Evolutionary conservation across 2,888 invertebrate genomes (phyloP).

Genomic region (Argyresthia albistria): DNA sequence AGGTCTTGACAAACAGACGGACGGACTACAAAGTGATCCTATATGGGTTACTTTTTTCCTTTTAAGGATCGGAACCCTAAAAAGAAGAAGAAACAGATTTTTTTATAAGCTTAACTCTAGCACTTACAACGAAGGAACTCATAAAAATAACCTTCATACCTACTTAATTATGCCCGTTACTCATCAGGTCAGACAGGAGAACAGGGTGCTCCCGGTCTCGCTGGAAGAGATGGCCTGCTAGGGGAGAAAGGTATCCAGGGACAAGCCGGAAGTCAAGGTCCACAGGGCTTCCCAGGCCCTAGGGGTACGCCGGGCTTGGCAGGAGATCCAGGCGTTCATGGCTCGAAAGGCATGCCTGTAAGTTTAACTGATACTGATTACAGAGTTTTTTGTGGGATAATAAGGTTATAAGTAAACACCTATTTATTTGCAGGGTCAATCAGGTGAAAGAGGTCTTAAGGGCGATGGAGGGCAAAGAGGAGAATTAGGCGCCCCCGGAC

Average conservation of each 20-base stretch:
- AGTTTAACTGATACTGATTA: conserved; percentile 18
- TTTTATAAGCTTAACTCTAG: too few species aligned
- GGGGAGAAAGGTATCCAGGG: conserved; percentile 88
- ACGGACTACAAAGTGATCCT: too few species aligned
- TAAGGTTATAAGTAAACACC: neutral
- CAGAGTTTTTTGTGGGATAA: neutral
- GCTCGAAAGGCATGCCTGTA: conserved; percentile 83
- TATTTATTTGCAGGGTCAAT: conserved; percentile 69
- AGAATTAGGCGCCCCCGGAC: conserved; percentile 80
- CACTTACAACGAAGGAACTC: too few species aligned
- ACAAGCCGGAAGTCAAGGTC: conserved; percentile 78
- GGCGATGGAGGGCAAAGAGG: conserved; percentile 86
- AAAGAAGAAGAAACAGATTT: too few species aligned
- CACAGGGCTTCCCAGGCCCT: conserved; percentile 87
- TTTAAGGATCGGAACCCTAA: too few species aligned
- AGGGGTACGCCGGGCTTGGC: conserved; percentile 82
- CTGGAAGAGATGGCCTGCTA: conserved; percentile 85
- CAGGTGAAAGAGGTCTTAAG: conserved; percentile 86
- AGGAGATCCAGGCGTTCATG: conserved; percentile 82
- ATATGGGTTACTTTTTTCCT: too few species aligned
- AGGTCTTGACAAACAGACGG: too few species aligned
- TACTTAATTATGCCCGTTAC: too few species aligned
- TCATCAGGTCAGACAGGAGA: conserved; percentile 79
- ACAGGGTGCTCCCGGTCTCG: conserved; percentile 79
- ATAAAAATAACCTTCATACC: too few species aligned